phyloP scores from a whole-genome alignment of 1,140 invertebrate species.

The Gryon sp. region DNA sequence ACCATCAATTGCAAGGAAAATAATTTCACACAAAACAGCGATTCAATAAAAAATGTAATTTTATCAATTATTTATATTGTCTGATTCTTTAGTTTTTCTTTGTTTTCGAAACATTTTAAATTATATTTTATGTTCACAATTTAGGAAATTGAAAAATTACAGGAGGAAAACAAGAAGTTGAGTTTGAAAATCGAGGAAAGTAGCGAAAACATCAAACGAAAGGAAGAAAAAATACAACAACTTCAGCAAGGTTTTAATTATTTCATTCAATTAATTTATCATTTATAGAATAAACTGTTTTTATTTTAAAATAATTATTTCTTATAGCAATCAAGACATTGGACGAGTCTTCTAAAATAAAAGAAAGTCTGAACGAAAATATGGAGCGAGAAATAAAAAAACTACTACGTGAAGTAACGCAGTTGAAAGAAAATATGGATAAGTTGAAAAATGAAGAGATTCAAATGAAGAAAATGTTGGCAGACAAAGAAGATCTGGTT shows the following conservation, averaged over 20 bases:
- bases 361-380: slow-evolving; percentile 42
- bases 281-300: too few species aligned
- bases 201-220: not conserved
- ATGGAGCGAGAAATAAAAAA: slow-evolving; percentile 68
- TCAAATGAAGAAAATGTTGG: slow-evolving; percentile 35
- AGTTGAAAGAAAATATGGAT: slow-evolving; percentile 42
- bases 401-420: slow-evolving; percentile 55
- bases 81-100: too few species aligned
- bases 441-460: slow-evolving; percentile 37
- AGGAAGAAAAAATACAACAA: slow-evolving; percentile 5
- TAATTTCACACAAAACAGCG: too few species aligned
- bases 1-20: too few species aligned
- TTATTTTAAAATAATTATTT: slow-evolving; percentile 19
- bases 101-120: too few species aligned
- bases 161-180: not conserved
- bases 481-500: slow-evolving; percentile 51
- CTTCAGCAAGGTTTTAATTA: slow-evolving; percentile 11
- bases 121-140: not conserved
- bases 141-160: slow-evolving; percentile 3
- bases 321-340: slow-evolving; percentile 66
- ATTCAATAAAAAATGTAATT: too few species aligned
- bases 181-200: not conserved
- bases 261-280: too few species aligned
- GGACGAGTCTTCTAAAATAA: too few species aligned
- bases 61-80: not conserved